phyloP scores from a whole-genome alignment of 2,888 invertebrate species.

The Dynastes tityus region DNA sequence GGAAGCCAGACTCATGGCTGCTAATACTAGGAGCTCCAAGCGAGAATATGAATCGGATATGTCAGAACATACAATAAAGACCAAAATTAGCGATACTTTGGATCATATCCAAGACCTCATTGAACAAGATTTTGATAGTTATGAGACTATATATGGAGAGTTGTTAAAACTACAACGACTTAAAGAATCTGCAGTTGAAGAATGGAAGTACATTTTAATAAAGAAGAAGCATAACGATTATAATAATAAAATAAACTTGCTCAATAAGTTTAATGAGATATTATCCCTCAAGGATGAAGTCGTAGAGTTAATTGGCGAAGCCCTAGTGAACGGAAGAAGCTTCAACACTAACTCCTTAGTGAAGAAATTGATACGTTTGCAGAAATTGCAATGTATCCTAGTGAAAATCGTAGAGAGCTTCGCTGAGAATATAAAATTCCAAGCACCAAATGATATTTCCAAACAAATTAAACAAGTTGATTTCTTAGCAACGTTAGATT shows the following conservation, averaged over 20 bases:
- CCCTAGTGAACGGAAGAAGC: slow-evolving; percentile 58
- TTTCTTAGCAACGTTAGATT: slow-evolving; percentile 70
- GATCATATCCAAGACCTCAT: slow-evolving; percentile 63
- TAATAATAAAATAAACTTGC: slow-evolving; percentile 61
- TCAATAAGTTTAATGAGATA: slow-evolving; percentile 64
- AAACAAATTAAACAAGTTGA: slow-evolving; percentile 73
- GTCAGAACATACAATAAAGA: slow-evolving; percentile 62
- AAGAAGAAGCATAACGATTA: slow-evolving; percentile 61
- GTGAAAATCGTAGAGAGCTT: slow-evolving; percentile 64
- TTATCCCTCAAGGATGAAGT: slow-evolving; percentile 61
- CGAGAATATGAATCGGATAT: slow-evolving; percentile 53
- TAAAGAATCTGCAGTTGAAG: slow-evolving; percentile 62
- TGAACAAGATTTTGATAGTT: slow-evolving; percentile 62
- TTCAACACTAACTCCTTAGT: slow-evolving; percentile 63
- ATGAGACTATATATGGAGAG: slow-evolving; percentile 62
- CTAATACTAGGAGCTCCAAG: slow-evolving; percentile 52
- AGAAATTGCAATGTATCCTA: slow-evolving; percentile 64
- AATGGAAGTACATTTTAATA: slow-evolving; percentile 64
- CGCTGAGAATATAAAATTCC: slow-evolving; percentile 67
- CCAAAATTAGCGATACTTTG: slow-evolving; percentile 62
- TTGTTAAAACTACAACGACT: slow-evolving; percentile 63
- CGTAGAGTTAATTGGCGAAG: slow-evolving; percentile 57
- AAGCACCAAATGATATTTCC: slow-evolving; percentile 70
- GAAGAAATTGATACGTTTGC: slow-evolving; percentile 63
- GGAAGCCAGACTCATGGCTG: slow-evolving; percentile 58